A percentile compares a stretch with the other conserved stretches of the same genome.
phyloP scores from a whole-genome alignment of 2,113 vertebrate species.

The Albula goreensis region DNA sequence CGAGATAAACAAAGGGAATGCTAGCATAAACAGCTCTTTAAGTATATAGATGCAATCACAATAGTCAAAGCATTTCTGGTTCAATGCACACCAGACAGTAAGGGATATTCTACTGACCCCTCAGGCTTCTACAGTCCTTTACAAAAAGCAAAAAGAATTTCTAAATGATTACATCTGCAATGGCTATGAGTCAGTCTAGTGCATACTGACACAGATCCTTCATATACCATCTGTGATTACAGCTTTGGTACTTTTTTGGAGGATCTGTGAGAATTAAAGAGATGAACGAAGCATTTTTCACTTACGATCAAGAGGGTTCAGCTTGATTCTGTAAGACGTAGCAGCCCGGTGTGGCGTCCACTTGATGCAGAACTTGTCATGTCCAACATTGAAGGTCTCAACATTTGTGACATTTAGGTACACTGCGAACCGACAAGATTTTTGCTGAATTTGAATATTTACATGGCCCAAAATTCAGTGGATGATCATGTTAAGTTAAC shows the following conservation, averaged over 20 bases:
- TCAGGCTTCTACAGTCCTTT: conserved; percentile 5
- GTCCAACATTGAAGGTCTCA: conserved; percentile 79
- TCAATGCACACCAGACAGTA: conserved; percentile 16
- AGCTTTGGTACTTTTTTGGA: not conserved
- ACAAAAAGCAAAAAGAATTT: conserved; percentile 23
- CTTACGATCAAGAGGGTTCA: conserved; percentile 83
- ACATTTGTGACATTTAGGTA: conserved; percentile 92
- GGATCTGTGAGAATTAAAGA: not conserved
- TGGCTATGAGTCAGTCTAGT: not conserved
- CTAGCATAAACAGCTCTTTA: conserved; percentile 42
- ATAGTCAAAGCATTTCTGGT: conserved; percentile 8
- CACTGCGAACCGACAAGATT: conserved; percentile 64
- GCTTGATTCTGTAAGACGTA: conserved; percentile 89
- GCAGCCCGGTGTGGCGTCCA: conserved; percentile 88
- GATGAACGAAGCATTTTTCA: conserved; percentile 17
- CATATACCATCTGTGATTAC: not conserved
- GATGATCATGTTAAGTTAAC: too few species aligned
- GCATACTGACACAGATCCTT: not conserved
- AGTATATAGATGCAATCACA: conserved; percentile 28
- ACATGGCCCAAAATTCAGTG: too few species aligned
- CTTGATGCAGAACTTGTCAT: conserved; percentile 86
- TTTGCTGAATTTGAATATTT: not conserved
- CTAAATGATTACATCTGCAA: not conserved
- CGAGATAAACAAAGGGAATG: conserved; percentile 38
- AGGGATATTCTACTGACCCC: not conserved